Evolutionary conservation across 2,888 invertebrate species (phyloP).

Genomic region (Drosophila heteroneura): DNA sequence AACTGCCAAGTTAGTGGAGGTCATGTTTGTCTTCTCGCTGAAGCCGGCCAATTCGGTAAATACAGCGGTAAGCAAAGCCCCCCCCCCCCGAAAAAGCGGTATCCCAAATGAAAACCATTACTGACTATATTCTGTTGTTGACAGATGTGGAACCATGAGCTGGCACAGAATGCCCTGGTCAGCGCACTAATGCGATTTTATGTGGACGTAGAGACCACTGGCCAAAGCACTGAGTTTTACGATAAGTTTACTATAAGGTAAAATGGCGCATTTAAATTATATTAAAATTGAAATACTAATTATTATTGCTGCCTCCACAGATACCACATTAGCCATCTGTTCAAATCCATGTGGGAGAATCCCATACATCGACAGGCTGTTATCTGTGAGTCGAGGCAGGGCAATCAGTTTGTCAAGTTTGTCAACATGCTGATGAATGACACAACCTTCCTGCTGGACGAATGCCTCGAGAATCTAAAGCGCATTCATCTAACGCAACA

Average conservation of each 20-base stretch:
- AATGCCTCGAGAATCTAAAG: constrained; percentile 96
- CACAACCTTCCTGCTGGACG: constrained; percentile 98
- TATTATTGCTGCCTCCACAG: constrained; percentile 58
- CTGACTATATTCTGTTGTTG: constrained; percentile 84
- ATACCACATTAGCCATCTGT: constrained; percentile 98
- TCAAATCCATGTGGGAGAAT: constrained; percentile 98
- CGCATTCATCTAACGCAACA: constrained; percentile 92
- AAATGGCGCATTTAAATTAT: not conserved
- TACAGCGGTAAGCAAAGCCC: constrained; percentile 74
- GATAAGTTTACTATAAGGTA: constrained; percentile 98
- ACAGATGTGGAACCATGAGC: constrained; percentile 94
- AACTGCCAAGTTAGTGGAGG: constrained; percentile 97
- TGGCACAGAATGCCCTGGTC: constrained; percentile 93
- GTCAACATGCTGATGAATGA: constrained; percentile 99
- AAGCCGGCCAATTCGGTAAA: constrained; percentile 87
- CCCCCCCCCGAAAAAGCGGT: not conserved
- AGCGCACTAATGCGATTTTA: constrained; percentile 99
- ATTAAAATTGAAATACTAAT: not conserved
- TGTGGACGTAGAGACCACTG: constrained; percentile 98
- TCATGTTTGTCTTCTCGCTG: constrained; percentile 92
- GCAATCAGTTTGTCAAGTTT: constrained; percentile 97
- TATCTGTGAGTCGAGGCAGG: constrained; percentile 95
- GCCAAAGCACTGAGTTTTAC: constrained; percentile 99
- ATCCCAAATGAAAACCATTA: not conserved
- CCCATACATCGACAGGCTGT: constrained; percentile 94